Percentiles rank a stretch among this genome's conserved stretches.
Conservation (phyloP, 2,888 invertebrate species). For the Lasiommata megera region DNA sequence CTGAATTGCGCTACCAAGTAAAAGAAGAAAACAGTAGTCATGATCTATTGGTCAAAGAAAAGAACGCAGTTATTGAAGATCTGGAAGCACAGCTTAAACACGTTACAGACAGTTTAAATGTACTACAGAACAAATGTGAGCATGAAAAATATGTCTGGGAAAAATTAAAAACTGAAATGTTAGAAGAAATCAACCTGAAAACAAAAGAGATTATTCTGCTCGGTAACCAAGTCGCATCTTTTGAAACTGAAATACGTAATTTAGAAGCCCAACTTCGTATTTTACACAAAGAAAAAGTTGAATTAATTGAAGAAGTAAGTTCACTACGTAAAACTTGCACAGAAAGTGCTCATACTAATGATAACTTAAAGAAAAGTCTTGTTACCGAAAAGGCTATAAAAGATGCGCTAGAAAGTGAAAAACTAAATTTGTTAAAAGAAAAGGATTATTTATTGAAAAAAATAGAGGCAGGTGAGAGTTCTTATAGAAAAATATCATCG, state of each 20-base stretch:
- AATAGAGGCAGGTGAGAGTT: slow-evolving; percentile 18
- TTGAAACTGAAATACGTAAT: slow-evolving; percentile 32
- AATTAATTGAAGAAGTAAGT: slow-evolving; percentile 21
- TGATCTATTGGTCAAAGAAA: slow-evolving; percentile 48
- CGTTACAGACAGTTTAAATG: slow-evolving; percentile 38
- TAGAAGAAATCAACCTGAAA: slow-evolving; percentile 39
- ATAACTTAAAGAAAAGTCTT: slow-evolving; percentile 24
- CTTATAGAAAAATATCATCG: slow-evolving; percentile 32
- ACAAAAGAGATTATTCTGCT: slow-evolving; percentile 39
- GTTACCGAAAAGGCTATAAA: slow-evolving; percentile 22
- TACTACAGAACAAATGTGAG: slow-evolving; percentile 43
- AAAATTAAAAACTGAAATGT: slow-evolving; percentile 41
- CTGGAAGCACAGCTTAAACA: slow-evolving; percentile 45
- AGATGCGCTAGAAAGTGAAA: slow-evolving; percentile 37
- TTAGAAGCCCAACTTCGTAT: slow-evolving; percentile 19
- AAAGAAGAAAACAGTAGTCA: slow-evolving; percentile 51
- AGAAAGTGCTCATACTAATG: slow-evolving; percentile 29
- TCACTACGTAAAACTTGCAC: slow-evolving; percentile 21
- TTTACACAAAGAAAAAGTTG: slow-evolving; percentile 21
- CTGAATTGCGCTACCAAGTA: slow-evolving; percentile 47
- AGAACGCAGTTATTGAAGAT: slow-evolving; percentile 46
- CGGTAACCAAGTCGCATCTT: slow-evolving; percentile 22
- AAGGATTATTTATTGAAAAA: slow-evolving; percentile 29
- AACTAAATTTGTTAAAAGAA: slow-evolving; percentile 32
- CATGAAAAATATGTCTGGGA: slow-evolving; percentile 43